Evolutionary conservation across 2,797 vertebrate genomes (phyloP).

Genomic region (Sparidentex hasta): DNA sequence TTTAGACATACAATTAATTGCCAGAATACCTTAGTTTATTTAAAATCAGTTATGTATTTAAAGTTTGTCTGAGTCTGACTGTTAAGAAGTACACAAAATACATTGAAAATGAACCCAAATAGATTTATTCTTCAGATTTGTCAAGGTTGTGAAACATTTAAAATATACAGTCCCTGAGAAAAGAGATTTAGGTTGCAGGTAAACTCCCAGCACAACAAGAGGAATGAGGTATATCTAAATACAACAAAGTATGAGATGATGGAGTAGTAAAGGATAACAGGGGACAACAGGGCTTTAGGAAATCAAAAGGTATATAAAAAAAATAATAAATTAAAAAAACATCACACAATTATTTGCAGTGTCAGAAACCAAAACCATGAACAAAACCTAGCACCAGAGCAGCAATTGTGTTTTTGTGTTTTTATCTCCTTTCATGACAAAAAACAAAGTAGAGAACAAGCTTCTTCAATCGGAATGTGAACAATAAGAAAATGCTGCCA

Average conservation of each 20-base stretch:
- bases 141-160: slow-evolving; percentile 44
- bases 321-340: background rate
- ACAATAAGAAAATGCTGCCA: slow-evolving; percentile 36
- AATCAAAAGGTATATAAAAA: background rate
- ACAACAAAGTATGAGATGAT: background rate
- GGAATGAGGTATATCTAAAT: slow-evolving; percentile 55
- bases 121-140: slow-evolving; percentile 62
- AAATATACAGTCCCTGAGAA: slow-evolving; percentile 60
- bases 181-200: too few relatives aligned
- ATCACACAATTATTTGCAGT: slow-evolving; percentile 5
- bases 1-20: background rate
- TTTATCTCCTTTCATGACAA: slow-evolving; percentile 4
- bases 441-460: slow-evolving; percentile 17
- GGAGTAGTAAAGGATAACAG: background rate
- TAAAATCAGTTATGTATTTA: background rate
- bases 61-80: background rate
- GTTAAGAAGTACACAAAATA: slow-evolving; percentile 13
- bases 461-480: slow-evolving; percentile 54
- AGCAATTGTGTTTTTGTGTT: background rate
- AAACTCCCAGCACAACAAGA: slow-evolving; percentile 35
- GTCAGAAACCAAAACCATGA: slow-evolving; percentile 13
- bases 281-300: background rate
- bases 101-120: slow-evolving; percentile 54
- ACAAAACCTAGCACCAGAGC: background rate
- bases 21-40: background rate